Base-by-base conservation (phyloP, 2,113 vertebrate species). In the Aleadryas rufinucha region DNA sequence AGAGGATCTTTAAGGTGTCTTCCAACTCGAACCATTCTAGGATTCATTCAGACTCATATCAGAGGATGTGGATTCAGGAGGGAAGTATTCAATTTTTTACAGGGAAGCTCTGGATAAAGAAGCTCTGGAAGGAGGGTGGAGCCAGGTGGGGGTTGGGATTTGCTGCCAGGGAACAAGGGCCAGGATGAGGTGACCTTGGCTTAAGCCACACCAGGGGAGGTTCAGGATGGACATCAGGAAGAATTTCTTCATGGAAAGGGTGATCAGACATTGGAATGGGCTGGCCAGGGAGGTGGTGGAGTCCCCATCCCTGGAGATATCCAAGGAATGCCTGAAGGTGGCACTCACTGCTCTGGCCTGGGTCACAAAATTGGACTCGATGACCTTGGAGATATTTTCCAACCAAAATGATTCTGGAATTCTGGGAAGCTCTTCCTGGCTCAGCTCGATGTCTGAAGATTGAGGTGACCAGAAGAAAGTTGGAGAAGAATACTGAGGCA, bases 11-110 rank as follows among this genome's bases (percentile, higher is more conserved):
- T 30, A 30, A 45, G n/a, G 45, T 24, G 24, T 24, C 9, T 83
- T 41, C 45, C 26, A 22, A 13, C 28, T 15, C 0, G 0, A 54
- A 6, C 30, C 24, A 3, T 10, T 47, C 21, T 6, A 41, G 35
- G 30, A 49, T 19, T 64, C 0, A 0, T 59, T 66, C 39, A 18
- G 5, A 45, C 41, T 64, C 44, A 16, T 56, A 10, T 7, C 19
- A 64, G 33, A 50, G 16, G 3, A 49, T 1, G 10, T 28, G 35
- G 45, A 56, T 41, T 76, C 13, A 7, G 26, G 9, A 47, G 7
- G 31, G 26, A 86, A 45, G 2, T 28, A 26, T 57, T 37, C 16
- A 6, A 0, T 11, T 66, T 66, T 64, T 33, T 75, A 47, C 21
- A 60, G 31, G 42, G 31, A 20, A 64, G 7, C 10, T 74, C 39